Percentiles rank a stretch among this genome's conserved stretches.
These are phyloP conservation scores for Teleogryllus occipitalis DNA, from an alignment of 1,140 invertebrate species.

Conservation along the genomic window DNA sequence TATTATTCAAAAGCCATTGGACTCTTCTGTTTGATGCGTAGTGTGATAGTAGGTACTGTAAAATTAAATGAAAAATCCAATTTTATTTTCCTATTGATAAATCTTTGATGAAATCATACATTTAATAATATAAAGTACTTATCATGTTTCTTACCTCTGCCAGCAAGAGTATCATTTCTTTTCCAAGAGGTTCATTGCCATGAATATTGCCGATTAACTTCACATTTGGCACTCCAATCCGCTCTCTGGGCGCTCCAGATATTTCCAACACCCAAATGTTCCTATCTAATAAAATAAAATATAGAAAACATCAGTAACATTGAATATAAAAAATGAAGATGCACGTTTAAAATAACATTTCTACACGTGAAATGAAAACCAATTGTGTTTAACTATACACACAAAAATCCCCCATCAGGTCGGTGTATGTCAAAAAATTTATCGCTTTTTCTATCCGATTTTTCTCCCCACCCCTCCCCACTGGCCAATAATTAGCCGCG, in stretches of 20 bases:
- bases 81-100: background rate
- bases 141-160: constrained; percentile 34
- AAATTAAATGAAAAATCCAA: background rate
- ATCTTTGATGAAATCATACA: constrained; percentile 7
- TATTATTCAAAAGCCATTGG: constrained; percentile 54
- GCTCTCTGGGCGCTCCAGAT: constrained; percentile 37
- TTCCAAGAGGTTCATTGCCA: constrained; percentile 91
- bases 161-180: constrained; percentile 78
- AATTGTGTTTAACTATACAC: background rate
- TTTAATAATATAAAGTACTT: background rate
- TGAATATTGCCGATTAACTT: constrained; percentile 99
- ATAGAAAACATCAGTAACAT: background rate
- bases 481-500: no score
- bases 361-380: background rate
- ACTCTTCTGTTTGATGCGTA: constrained; percentile 8
- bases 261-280: constrained; percentile 50
- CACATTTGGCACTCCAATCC: constrained; percentile 61
- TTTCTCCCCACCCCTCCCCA: no score
- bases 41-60: constrained; percentile 10
- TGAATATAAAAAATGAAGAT: background rate
- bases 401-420: background rate
- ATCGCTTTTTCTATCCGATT: background rate
- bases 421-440: background rate
- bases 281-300: constrained; percentile 29
- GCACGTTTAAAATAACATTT: background rate